Evolutionary conservation across 2,888 invertebrate genomes (phyloP).

Genomic region (Cylindroiulus punctatus): DNA sequence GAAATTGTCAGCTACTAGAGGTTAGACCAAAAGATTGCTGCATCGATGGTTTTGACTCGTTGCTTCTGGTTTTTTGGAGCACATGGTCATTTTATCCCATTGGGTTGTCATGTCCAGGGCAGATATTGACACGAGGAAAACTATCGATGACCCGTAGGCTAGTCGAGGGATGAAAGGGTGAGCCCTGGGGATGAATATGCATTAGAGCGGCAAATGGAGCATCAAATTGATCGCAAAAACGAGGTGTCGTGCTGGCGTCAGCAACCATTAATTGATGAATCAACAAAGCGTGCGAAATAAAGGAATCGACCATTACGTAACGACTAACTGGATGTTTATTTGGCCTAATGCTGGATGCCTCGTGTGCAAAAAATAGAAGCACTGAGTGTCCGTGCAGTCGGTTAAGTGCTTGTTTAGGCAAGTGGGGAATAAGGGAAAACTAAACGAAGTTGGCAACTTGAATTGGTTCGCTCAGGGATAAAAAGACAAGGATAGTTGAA

Average conservation of each 20-base stretch:
- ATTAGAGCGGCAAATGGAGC: not conserved
- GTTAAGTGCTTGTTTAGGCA: constrained; percentile 19
- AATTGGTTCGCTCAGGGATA: not conserved
- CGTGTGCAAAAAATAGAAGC: not conserved
- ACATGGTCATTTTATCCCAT: not conserved
- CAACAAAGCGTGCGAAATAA: not conserved
- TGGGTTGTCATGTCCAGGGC: not conserved
- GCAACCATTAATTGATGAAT: not conserved
- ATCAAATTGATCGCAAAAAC: not conserved
- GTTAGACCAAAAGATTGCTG: too few relatives aligned
- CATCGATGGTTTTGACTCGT: too few relatives aligned
- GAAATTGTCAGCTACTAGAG: too few relatives aligned
- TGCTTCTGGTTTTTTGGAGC: not conserved
- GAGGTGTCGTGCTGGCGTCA: not conserved
- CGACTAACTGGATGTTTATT: not conserved
- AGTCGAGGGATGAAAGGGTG: not conserved
- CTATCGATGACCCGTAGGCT: not conserved
- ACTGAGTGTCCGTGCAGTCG: not conserved
- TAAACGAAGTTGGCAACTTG: constrained; percentile 30
- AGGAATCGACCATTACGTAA: not conserved
- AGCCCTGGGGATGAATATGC: not conserved
- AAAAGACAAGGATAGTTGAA: too few relatives aligned
- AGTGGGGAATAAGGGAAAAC: not conserved
- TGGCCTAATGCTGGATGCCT: not conserved
- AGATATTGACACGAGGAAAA: not conserved